Base-by-base conservation (phyloP, 2,797 vertebrate species). In the Lates japonicus region DNA sequence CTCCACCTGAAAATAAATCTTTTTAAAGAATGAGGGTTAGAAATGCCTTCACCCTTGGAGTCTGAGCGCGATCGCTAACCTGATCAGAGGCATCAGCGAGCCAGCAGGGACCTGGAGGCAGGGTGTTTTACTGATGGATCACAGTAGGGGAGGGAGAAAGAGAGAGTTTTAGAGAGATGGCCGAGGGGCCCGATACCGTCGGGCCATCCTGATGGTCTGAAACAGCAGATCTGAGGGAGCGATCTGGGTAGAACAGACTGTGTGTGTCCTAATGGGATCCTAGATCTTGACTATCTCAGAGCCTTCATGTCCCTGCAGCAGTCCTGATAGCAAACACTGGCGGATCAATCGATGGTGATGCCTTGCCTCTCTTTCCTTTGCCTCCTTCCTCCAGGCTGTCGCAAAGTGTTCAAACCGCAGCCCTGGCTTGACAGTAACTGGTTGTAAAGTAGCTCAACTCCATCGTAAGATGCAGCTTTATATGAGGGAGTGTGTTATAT, bases 81-180 rank as follows among this genome's bases (percentile, higher is more conserved):
- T 79, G 82, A 91, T 90, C 83, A 87, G 74, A 87, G 70, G 70
- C 39, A 75, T 63, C 57, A 64, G 73, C 63, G 72, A 75, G 80
- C 79, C 77, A 65, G 79, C 69, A 46, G 59, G 71, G 79, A 61
- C 77, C 86, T 10, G 13, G 73, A 79, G 78, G 84, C 70, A 44
- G 77, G 69, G 41, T 72, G 79, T 74, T 88, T 88, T 65, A 85
- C 55, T 84, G 84, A 86, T 86, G 86, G 76, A 88, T 81, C 75
- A 87, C 73, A 73, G 70, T 46, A 60, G 49, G 59, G 61, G 74
- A 29, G n/a, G 5, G 70, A 71, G 72, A 61, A 62, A 42, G 51
- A 22, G 63, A 55, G 57, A 22, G 55, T 29, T 29, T 29, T 29
- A n/a, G 59, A 62, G 42, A 79, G 63, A 70, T 0, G 31, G 78